phyloP scores from a whole-genome alignment of 1,140 invertebrate species.

The Micrasema longulum region DNA sequence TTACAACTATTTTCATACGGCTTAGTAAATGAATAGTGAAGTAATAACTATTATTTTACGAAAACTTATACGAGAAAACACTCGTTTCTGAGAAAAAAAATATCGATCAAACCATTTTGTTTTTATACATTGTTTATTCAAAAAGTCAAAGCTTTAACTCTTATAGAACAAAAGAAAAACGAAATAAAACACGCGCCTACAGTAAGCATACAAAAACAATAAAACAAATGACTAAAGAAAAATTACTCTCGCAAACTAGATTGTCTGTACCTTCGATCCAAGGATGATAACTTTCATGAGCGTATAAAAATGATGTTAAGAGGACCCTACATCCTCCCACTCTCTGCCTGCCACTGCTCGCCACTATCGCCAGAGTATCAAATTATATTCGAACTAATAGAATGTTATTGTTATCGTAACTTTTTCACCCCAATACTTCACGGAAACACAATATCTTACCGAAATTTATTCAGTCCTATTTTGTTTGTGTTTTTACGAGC shows the following conservation, averaged over 20 bases:
- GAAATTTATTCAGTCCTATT: conserved; percentile 8
- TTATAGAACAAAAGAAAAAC: no score
- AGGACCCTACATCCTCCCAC: no score
- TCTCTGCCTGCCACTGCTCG: background rate
- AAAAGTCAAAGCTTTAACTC: no score
- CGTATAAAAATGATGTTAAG: conserved; percentile 22
- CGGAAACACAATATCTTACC: conserved; percentile 17
- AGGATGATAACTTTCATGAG: conserved; percentile 20
- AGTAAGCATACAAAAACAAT: no score
- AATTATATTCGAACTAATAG: conserved; percentile 30
- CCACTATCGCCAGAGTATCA: conserved; percentile 11
- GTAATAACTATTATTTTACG: no score
- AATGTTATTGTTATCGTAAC: conserved; percentile 37
- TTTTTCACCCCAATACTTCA: conserved; percentile 16
- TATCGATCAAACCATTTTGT: no score
- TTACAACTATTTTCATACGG: no score
- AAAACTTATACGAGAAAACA: no score
- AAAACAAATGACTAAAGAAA: background rate
- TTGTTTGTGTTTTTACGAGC: conserved; percentile 25
- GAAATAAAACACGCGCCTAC: no score
- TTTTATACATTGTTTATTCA: no score
- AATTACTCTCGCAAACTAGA: background rate
- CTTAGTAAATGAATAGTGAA: no score
- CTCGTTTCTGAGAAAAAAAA: no score
- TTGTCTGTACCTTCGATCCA: background rate